phyloP scores from a whole-genome alignment of 2,888 invertebrate genomes.

The Tetramorium bicarinatum region DNA sequence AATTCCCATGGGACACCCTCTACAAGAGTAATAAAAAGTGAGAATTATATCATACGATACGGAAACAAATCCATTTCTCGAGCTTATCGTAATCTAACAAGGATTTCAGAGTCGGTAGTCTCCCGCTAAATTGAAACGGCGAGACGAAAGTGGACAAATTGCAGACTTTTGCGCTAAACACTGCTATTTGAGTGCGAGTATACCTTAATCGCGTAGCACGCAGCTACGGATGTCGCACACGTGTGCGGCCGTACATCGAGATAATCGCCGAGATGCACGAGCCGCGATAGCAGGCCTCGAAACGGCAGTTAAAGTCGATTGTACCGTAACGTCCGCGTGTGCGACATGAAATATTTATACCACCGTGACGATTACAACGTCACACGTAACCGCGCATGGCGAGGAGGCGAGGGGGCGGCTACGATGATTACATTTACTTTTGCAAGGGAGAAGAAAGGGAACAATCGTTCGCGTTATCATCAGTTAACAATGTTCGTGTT shows the following conservation, averaged over 20 bases:
- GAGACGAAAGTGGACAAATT: constrained; percentile 22
- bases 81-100: neutral
- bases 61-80: neutral
- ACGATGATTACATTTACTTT: constrained; percentile 80
- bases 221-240: neutral
- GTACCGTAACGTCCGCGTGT: constrained; percentile 67
- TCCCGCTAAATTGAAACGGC: neutral
- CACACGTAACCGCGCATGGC: constrained; percentile 70
- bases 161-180: neutral
- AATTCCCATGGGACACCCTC: too few relatives aligned
- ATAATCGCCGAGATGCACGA: constrained; percentile 79
- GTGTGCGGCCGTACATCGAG: constrained; percentile 26
- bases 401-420: constrained; percentile 28
- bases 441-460: constrained; percentile 24
- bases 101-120: neutral
- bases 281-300: constrained; percentile 72
- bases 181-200: constrained; percentile 21
- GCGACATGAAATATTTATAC: constrained; percentile 77
- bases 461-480: constrained; percentile 53
- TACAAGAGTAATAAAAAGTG: neutral
- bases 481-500: constrained; percentile 49
- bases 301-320: constrained; percentile 75
- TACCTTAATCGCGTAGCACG: constrained; percentile 28
- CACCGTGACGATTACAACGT: constrained; percentile 69
- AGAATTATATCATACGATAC: neutral